These are phyloP conservation scores for Hydropsyche tenuis DNA, from an alignment of 1,140 invertebrate species.

Conservation along the genomic window DNA sequence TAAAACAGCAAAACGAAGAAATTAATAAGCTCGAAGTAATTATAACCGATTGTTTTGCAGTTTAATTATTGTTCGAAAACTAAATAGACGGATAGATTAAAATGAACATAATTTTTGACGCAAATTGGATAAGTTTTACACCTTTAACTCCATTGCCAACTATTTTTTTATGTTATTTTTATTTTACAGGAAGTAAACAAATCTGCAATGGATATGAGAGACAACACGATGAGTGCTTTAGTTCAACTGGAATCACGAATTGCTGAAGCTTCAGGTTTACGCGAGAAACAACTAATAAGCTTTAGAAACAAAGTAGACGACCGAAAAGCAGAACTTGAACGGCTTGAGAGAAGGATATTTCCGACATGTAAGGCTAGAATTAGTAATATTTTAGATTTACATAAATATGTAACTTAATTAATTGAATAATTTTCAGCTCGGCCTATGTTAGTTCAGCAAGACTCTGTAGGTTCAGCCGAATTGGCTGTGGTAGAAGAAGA, in stretches of 20 bases:
- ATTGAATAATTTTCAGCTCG: conserved; percentile 39
- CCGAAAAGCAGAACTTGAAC: conserved; percentile 71
- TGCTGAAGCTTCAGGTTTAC: conserved; percentile 66
- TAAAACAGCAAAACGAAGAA: conserved; percentile 72
- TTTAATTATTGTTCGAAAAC: too few relatives aligned
- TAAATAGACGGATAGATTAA: too few relatives aligned
- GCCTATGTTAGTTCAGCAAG: conserved; percentile 60
- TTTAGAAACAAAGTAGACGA: conserved; percentile 72
- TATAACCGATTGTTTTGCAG: conserved; percentile 1
- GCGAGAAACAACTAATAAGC: conserved; percentile 68
- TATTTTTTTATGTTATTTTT: not conserved
- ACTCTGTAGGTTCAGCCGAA: conserved; percentile 63
- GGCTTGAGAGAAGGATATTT: conserved; percentile 74
- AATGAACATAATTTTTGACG: too few relatives aligned
- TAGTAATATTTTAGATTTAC: not conserved
- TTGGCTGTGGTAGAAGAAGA: conserved; percentile 62
- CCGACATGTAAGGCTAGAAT: conserved; percentile 57
- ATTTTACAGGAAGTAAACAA: conserved; percentile 64
- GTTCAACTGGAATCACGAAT: conserved; percentile 71
- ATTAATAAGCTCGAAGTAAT: conserved; percentile 71
- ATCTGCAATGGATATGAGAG: conserved; percentile 73
- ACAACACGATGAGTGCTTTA: conserved; percentile 70
- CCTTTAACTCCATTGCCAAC: too few relatives aligned
- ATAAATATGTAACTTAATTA: not conserved
- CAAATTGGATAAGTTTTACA: too few relatives aligned